These are phyloP conservation scores for Nycticryphes semicollaris DNA, from an alignment of 2,113 vertebrate species.

Conservation along the genomic window DNA sequence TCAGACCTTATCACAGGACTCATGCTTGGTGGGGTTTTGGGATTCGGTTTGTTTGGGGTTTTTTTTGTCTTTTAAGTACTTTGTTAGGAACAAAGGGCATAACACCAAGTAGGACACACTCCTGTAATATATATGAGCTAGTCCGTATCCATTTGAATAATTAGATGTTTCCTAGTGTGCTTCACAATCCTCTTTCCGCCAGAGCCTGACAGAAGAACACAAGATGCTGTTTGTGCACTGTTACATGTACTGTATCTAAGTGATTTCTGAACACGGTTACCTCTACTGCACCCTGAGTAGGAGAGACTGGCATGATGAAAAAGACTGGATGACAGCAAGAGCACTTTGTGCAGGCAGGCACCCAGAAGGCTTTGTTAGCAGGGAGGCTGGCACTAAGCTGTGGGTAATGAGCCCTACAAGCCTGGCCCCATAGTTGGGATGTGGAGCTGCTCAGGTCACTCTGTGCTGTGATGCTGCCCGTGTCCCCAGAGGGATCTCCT, in stretches of 20 bases:
- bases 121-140: background rate
- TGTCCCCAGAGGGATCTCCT: background rate
- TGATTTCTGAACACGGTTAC: background rate
- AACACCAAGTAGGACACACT: background rate
- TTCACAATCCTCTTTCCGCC: background rate
- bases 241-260: rapidly evolving
- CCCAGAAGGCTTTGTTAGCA: background rate
- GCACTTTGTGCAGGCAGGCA: background rate
- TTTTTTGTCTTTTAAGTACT: background rate
- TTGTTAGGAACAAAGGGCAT: background rate
- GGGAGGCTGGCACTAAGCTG: background rate
- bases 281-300: background rate
- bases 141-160: background rate
- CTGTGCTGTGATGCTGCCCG: background rate
- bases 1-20: background rate
- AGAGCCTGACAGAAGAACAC: background rate
- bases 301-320: background rate
- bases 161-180: background rate
- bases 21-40: background rate
- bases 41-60: background rate
- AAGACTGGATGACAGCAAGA: rapidly evolving
- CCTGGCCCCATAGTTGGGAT: background rate
- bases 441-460: background rate
- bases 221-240: rapidly evolving
- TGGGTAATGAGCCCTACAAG: background rate